These are phyloP conservation scores for Monochamus saltuarius DNA, from an alignment of 1,140 invertebrate genomes.

Conservation along the genomic window DNA sequence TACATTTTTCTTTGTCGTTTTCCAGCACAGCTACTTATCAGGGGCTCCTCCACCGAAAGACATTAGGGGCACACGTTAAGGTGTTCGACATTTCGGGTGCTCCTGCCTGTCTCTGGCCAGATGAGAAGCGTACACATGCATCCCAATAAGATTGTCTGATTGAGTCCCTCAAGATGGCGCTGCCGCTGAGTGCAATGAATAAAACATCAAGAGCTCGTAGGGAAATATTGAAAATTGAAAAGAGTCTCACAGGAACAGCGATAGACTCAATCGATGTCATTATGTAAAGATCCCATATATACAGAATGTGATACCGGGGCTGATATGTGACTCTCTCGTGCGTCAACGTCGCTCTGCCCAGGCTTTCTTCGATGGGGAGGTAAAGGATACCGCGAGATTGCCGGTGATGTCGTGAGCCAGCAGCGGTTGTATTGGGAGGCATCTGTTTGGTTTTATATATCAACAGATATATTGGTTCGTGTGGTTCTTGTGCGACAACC, in stretches of 20 bases:
- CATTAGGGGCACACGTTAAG: too few relatives aligned
- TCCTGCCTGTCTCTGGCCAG: slow-evolving; percentile 6
- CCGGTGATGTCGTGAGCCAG: too few relatives aligned
- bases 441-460: too few relatives aligned
- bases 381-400: too few relatives aligned
- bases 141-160: slow-evolving; percentile 50
- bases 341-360: slow-evolving; percentile 1
- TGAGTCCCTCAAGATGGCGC: slow-evolving; percentile 50
- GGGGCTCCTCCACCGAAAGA: too few relatives aligned
- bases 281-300: slow-evolving; percentile 43
- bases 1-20: neutral
- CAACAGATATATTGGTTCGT: too few relatives aligned
- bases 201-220: slow-evolving; percentile 51
- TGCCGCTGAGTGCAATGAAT: slow-evolving; percentile 49
- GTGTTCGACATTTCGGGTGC: too few relatives aligned
- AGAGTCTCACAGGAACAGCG: slow-evolving; percentile 46
- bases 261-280: slow-evolving; percentile 50
- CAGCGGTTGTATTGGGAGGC: too few relatives aligned
- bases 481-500: too few relatives aligned
- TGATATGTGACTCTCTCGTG: slow-evolving; percentile 10
- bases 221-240: slow-evolving; percentile 53
- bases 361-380: too few relatives aligned
- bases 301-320: slow-evolving; percentile 36
- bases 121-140: slow-evolving; percentile 36
- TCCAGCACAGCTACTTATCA: neutral